Base-by-base conservation (phyloP, 2,113 vertebrate genomes). In the Sterrhoptilus dennistouni region DNA sequence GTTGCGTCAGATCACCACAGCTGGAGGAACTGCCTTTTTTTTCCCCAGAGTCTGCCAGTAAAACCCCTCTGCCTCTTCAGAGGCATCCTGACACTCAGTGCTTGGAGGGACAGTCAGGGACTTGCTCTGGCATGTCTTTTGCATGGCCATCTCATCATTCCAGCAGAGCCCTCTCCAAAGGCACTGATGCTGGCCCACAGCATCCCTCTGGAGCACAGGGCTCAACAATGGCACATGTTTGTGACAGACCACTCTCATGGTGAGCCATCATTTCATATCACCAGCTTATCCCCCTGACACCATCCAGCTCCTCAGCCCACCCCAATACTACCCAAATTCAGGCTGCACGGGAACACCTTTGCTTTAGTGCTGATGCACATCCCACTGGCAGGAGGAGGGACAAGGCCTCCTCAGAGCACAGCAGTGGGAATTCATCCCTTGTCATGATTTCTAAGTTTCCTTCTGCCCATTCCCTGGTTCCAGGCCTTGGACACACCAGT, bases 61-160 rank as follows among this genome's bases (percentile, higher is more conserved):
- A 82, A 95, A 74, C 4, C 6, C 14, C 47, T 52, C 56, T 24
- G 33, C 28, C 42, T 63, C 25, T 63, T 50, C 56, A 38, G 35
- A n/a, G 69, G 27, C 38, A n/a, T 24, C 38, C 33, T 0, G 0
- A 59, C 4, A 2, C 12, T 36, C 24, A 4, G 20, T 31, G 36
- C 49, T 65, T 49, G 24, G 57, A 80, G 47, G 45, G 64, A 64
- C 36, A 36, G 33, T 38, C 33, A 65, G n/a, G 21, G 36, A 68
- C 33, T 71, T 6, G 2, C 28, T 65, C 50, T 69, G 56, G 42
- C 24, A 12, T 1, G 9, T 36, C n/a, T 45, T 56, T 22, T 0
- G 0, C 50, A 0, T 8, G 29, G 24, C 38, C 4, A 2, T 14
- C 42, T 28, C 54, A 23, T 20, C 53, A 49, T 22, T 23, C 44